Percentiles rank a stretch among this genome's conserved stretches.
Evolutionary conservation across 2,113 vertebrate species (phyloP).

Genomic region (Equus quagga): DNA sequence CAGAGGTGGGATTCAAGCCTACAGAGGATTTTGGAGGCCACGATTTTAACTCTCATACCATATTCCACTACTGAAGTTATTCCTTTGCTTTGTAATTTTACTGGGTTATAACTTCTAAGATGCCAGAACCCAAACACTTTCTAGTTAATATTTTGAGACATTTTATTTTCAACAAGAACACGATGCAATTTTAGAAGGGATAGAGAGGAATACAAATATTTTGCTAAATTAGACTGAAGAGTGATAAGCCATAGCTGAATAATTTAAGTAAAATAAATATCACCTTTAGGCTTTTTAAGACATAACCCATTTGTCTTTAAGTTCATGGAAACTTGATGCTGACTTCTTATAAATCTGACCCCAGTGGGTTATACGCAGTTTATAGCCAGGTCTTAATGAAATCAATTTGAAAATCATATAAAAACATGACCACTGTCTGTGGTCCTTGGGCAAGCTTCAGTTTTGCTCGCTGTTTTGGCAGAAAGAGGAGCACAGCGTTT

Average conservation of each 20-base stretch:
- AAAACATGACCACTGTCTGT: neutral
- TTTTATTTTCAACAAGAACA: conserved; percentile 20
- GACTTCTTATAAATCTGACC: conserved; percentile 18
- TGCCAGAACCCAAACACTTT: conserved; percentile 32
- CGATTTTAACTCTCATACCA: neutral
- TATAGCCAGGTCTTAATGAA: neutral
- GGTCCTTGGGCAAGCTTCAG: neutral
- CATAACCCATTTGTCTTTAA: neutral
- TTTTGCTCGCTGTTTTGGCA: neutral
- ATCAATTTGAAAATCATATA: neutral
- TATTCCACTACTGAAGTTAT: neutral
- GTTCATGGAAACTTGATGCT: conserved; percentile 12
- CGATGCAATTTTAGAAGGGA: neutral
- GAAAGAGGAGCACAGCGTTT: neutral
- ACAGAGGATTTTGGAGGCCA: neutral
- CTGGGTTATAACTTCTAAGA: conserved; percentile 9
- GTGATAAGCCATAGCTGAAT: conserved; percentile 12
- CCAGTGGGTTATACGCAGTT: neutral
- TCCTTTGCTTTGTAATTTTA: conserved; percentile 39
- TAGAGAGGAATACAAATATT: conserved; percentile 29
- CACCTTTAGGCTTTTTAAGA: conserved; percentile 1
- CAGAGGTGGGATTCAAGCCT: neutral
- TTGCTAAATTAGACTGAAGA: neutral
- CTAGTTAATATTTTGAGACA: conserved; percentile 20
- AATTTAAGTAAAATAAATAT: conserved; percentile 57